Percentiles rank a stretch among this genome's conserved stretches.
Conservation (phyloP, 2,113 vertebrate species). For the Ranitomeya variabilis region DNA sequence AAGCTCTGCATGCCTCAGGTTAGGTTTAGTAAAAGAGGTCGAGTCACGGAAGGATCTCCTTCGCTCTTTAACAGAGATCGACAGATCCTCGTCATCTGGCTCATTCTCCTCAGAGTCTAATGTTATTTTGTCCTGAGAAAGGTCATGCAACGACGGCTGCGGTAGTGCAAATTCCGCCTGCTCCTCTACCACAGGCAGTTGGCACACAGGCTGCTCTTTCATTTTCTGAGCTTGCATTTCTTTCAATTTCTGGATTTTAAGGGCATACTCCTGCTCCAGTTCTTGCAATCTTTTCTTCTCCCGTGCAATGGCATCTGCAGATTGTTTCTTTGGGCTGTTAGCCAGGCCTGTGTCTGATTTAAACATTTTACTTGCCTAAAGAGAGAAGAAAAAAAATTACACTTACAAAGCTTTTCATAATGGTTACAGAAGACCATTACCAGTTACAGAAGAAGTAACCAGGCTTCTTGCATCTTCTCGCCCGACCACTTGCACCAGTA, state of each 20-base stretch:
- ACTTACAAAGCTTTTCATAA: background rate
- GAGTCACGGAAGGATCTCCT: slow-evolving; percentile 88
- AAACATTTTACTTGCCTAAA: slow-evolving; percentile 81
- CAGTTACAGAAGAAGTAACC: too few species aligned
- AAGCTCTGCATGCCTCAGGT: slow-evolving; percentile 80
- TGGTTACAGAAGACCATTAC: too few species aligned
- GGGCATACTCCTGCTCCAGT: slow-evolving; percentile 93
- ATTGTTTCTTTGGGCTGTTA: slow-evolving; percentile 82
- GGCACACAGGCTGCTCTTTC: slow-evolving; percentile 68
- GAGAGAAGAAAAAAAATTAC: slow-evolving; percentile 5
- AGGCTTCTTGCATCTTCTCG: too few species aligned
- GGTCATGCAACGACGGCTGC: slow-evolving; percentile 93
- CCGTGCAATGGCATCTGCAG: slow-evolving; percentile 87
- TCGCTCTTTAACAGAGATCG: slow-evolving; percentile 71
- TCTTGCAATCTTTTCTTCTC: slow-evolving; percentile 92
- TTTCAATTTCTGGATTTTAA: slow-evolving; percentile 95
- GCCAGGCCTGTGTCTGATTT: slow-evolving; percentile 73
- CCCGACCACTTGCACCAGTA: too few species aligned
- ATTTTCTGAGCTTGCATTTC: slow-evolving; percentile 84
- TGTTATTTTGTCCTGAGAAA: slow-evolving; percentile 93
- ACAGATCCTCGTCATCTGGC: slow-evolving; percentile 78
- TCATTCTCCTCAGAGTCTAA: slow-evolving; percentile 86
- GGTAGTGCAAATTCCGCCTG: slow-evolving; percentile 78
- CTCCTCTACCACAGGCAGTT: slow-evolving; percentile 65
- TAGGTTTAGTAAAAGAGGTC: slow-evolving; percentile 89